These are phyloP conservation scores for Hydrozoanthus gracilis DNA, from an alignment of 92 coral and sea anemone species.

Conservation along the genomic window DNA sequence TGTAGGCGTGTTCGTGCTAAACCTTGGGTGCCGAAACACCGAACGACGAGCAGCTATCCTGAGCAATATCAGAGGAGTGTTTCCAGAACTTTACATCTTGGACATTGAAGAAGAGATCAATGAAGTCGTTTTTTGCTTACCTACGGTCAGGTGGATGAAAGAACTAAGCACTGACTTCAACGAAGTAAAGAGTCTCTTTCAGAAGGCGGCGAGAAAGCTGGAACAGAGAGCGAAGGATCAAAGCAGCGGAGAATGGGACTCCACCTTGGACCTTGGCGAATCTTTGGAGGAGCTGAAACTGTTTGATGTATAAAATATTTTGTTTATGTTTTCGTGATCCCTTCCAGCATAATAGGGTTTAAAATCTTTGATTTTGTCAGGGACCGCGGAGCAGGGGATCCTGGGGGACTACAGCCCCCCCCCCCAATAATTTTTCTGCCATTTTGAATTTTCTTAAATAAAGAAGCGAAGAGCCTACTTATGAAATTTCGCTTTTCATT, in stretches of 20 bases:
- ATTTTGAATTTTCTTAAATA: too few relatives aligned
- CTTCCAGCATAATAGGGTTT: too few relatives aligned
- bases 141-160: conserved; percentile 29
- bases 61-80: conserved; percentile 61
- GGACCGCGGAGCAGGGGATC: too few relatives aligned
- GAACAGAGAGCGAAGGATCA: conserved; percentile 62
- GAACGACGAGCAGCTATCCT: conserved; percentile 56
- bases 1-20: conserved; percentile 85
- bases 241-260: conserved; percentile 60
- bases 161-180: not conserved
- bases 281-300: conserved; percentile 58
- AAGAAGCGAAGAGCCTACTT: too few relatives aligned
- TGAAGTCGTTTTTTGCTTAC: conserved; percentile 75
- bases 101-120: conserved; percentile 78
- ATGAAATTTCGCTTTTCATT: too few relatives aligned
- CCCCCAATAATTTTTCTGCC: too few relatives aligned
- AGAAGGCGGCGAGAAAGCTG: conserved; percentile 54
- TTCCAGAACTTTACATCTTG: conserved; percentile 69
- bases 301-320: conserved; percentile 29
- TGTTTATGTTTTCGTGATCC: not conserved
- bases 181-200: conserved; percentile 19
- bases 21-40: conserved; percentile 80
- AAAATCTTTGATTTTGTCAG: too few relatives aligned
- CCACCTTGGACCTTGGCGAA: conserved; percentile 68
- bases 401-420: too few relatives aligned